Conservation (phyloP, 2,797 vertebrate genomes). For the Lerista edwardsae region DNA sequence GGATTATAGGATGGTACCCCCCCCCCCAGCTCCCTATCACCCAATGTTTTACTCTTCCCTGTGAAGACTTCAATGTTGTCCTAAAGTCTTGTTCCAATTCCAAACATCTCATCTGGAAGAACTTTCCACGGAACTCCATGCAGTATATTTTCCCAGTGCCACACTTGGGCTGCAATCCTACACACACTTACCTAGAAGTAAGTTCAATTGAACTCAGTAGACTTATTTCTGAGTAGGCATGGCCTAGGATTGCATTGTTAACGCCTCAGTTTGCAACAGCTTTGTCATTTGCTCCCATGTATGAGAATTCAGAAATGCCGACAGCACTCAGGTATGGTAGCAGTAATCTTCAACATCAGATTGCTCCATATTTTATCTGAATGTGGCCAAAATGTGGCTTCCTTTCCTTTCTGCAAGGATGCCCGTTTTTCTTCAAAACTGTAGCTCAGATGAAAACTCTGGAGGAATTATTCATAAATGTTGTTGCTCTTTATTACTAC, state of each 20-base stretch:
- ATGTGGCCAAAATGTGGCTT: neutral
- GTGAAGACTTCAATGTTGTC: neutral
- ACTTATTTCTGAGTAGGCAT: too few relatives aligned
- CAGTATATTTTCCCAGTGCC: too few relatives aligned
- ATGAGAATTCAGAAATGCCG: neutral
- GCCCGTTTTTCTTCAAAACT: neutral
- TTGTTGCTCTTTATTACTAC: neutral
- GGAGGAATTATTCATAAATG: slow-evolving; percentile 19
- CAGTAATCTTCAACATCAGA: neutral
- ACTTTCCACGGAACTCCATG: neutral
- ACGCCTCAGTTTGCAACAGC: too few relatives aligned
- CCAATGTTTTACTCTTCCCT: neutral
- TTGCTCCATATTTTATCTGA: neutral
- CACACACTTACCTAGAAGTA: too few relatives aligned
- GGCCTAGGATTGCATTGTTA: too few relatives aligned
- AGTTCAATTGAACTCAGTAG: too few relatives aligned
- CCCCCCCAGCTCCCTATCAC: neutral
- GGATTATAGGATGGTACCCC: neutral
- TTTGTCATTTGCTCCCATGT: neutral
- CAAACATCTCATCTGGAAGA: neutral
- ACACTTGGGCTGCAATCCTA: too few relatives aligned
- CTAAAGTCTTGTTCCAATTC: neutral
- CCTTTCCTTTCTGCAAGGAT: neutral
- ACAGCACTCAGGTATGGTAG: too few relatives aligned
- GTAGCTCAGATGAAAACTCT: neutral